Evolutionary conservation across 2,113 vertebrate genomes (phyloP).

Genomic region (Heptranchias perlo): DNA sequence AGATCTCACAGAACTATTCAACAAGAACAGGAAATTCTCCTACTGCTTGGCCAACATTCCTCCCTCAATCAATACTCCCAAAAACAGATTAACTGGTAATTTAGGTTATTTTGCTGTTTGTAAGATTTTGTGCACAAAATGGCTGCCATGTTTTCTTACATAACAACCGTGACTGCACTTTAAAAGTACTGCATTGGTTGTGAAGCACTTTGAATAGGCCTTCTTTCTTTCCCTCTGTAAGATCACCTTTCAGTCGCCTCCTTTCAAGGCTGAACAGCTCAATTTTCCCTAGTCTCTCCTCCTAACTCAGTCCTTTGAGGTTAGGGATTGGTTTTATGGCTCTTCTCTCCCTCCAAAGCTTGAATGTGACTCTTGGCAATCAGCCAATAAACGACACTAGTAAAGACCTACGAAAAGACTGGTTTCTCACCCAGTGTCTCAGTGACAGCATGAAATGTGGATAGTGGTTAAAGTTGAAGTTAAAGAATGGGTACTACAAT

Average conservation of each 20-base stretch:
- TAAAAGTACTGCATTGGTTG: not conserved
- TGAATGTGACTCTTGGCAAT: not conserved
- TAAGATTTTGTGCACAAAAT: not conserved
- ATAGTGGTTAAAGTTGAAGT: not conserved
- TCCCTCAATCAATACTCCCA: too few species aligned
- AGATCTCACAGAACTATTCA: too few species aligned
- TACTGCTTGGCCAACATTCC: not conserved
- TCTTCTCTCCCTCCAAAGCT: not conserved
- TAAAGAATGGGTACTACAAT: not conserved
- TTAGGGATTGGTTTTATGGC: not conserved
- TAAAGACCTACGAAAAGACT: not conserved
- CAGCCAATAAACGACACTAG: not conserved
- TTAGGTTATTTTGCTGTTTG: not conserved
- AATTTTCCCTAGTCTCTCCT: not conserved
- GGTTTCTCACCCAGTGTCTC: not conserved
- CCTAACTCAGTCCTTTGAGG: not conserved
- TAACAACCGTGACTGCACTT: not conserved
- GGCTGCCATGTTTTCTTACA: not conserved
- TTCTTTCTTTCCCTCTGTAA: not conserved
- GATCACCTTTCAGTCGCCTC: not conserved
- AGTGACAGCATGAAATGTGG: not conserved
- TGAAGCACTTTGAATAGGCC: not conserved
- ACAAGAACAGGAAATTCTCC: too few species aligned
- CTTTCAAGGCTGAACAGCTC: too few species aligned
- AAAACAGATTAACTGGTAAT: not conserved